A percentile compares a stretch with the other conserved stretches of the same genome.
These are phyloP conservation scores for Microplitis deprimator DNA, from an alignment of 2,888 invertebrate genomes.

Conservation along the genomic window DNA sequence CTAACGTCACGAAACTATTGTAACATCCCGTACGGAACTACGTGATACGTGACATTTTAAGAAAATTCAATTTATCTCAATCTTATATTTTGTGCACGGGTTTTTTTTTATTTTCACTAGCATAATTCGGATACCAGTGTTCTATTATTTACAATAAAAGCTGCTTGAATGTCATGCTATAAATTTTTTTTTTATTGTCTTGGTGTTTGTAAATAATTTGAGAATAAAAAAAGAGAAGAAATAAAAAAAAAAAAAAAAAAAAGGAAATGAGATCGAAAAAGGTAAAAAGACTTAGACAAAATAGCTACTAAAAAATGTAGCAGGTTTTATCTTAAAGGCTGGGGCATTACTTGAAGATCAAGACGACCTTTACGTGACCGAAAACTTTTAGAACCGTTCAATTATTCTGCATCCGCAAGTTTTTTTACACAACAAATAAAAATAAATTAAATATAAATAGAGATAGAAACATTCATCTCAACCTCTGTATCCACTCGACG, in stretches of 20 bases:
- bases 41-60: background rate
- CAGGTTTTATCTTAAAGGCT: constrained; percentile 6
- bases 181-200: constrained; percentile 1
- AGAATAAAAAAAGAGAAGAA: background rate
- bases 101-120: background rate
- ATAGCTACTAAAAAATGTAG: constrained; percentile 27
- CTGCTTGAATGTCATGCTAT: background rate
- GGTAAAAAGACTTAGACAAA: background rate
- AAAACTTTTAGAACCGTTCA: constrained; percentile 45
- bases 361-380: constrained; percentile 46
- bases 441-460: background rate
- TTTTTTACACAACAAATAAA: constrained; percentile 18
- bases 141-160: constrained; percentile 2
- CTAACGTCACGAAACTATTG: constrained; percentile 6
- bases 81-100: background rate
- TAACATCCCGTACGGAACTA: background rate
- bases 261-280: constrained; percentile 6
- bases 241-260: background rate
- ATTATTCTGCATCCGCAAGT: constrained; percentile 50
- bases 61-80: constrained; percentile 21
- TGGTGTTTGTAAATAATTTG: background rate
- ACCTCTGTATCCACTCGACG: constrained; percentile 41
- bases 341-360: constrained; percentile 32
- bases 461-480: constrained; percentile 21
- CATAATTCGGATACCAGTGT: background rate